Conservation (phyloP, 2,797 vertebrate species). For the Bradypodion ventrale region DNA sequence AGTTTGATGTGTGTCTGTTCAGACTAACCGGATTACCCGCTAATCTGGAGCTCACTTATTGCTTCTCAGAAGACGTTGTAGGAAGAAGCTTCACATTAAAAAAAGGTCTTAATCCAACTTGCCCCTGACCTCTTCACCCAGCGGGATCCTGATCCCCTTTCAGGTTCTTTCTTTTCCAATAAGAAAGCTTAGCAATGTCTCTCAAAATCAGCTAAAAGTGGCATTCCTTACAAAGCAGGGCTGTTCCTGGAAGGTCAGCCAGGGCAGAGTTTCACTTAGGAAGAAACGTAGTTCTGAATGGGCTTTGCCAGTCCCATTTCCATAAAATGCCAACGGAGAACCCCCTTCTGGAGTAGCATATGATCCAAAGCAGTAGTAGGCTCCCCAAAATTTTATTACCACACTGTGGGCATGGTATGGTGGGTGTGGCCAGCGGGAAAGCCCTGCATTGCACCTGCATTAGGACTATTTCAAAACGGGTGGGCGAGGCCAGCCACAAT, state of each 20-base stretch:
- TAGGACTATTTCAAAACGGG: no score
- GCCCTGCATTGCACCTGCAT: no score
- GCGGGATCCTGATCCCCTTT: conserved; percentile 58
- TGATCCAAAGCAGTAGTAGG: no score
- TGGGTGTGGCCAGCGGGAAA: no score
- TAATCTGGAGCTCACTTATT: conserved; percentile 68
- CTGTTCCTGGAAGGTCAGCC: conserved; percentile 1
- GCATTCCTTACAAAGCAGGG: conserved; percentile 62
- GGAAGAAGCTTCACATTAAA: conserved; percentile 4
- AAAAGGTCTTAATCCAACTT: conserved; percentile 64
- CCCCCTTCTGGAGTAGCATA: not conserved
- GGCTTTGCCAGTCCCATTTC: not conserved
- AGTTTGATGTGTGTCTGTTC: not conserved
- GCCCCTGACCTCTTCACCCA: conserved; percentile 31
- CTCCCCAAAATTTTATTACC: no score
- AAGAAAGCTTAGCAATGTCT: conserved; percentile 63
- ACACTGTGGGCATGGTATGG: no score
- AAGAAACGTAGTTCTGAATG: not conserved
- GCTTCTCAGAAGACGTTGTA: conserved; percentile 48
- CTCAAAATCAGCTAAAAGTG: conserved; percentile 61
- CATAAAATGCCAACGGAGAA: not conserved
- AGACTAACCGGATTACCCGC: conserved; percentile 67
- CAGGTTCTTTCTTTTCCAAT: conserved; percentile 60
- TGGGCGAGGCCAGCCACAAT: no score
- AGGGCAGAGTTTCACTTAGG: conserved; percentile 51